Evolutionary conservation across 2,113 vertebrate species (phyloP).

Genomic region (Vulpes ferrilata): DNA sequence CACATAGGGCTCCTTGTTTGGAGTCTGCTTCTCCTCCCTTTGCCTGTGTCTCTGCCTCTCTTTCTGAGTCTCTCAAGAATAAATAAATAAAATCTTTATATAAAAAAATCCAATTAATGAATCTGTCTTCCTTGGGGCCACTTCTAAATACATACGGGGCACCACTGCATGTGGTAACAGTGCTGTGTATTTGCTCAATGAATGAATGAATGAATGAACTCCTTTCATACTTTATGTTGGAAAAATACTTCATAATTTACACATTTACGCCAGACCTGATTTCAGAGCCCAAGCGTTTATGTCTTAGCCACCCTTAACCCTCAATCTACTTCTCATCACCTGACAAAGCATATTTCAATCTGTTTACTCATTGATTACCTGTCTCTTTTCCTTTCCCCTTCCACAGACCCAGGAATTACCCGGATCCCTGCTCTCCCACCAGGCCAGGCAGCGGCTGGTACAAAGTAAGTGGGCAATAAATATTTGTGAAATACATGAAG

Average conservation of each 20-base stretch:
- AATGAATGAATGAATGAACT: not conserved
- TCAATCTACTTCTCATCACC: not conserved
- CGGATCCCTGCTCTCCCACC: too few relatives aligned
- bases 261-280: fast-evolving
- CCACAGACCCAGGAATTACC: not conserved
- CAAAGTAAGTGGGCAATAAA: not conserved
- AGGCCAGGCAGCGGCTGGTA: not conserved
- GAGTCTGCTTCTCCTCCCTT: too few relatives aligned
- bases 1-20: too few relatives aligned
- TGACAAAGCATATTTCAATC: not conserved
- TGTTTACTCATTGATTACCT: not conserved
- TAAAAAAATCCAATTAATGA: fast-evolving
- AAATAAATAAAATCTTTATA: too few relatives aligned
- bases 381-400: not conserved
- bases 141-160: not conserved
- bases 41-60: too few relatives aligned
- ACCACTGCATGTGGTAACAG: fast-evolving
- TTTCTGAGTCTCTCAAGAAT: too few relatives aligned
- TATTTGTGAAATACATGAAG: not conserved
- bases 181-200: fast-evolving
- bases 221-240: not conserved
- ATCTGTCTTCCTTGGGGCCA: not conserved
- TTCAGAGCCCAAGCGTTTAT: fast-evolving
- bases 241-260: not conserved
- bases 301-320: too few relatives aligned